These are phyloP conservation scores for Drosophila pegasa DNA, from an alignment of 2,888 invertebrate species.

Conservation along the genomic window DNA sequence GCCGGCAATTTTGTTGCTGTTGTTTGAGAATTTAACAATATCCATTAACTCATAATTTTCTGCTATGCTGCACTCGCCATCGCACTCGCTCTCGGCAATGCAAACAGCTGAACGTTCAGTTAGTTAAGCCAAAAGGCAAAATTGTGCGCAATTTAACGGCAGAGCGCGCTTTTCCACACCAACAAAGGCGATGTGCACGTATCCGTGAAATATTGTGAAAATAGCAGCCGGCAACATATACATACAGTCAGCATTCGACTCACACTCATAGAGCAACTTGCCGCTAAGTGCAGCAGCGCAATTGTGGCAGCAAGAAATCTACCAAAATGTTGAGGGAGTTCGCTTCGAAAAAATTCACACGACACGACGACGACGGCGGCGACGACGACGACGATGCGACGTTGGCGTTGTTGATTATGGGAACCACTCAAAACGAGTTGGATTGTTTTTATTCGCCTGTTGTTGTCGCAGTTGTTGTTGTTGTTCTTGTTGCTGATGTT, in stretches of 20 bases:
- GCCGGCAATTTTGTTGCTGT: constrained; percentile 7
- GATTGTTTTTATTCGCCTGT: constrained; percentile 50
- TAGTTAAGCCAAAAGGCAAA: constrained; percentile 78
- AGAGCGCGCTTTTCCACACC: constrained; percentile 71
- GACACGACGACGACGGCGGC: constrained; percentile 49
- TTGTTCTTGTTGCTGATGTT: constrained; percentile 27
- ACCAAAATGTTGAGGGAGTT: constrained; percentile 52
- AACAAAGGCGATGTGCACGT: constrained; percentile 65
- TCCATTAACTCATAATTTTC: constrained; percentile 81
- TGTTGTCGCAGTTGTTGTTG: constrained; percentile 34
- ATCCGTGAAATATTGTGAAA: constrained; percentile 82
- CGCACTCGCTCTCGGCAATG: constrained; percentile 29
- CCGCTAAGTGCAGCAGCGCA: constrained; percentile 51
- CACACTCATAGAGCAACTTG: constrained; percentile 20
- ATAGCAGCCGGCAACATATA: constrained; percentile 47
- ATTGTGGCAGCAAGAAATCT: constrained; percentile 58
- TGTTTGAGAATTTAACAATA: constrained; percentile 64
- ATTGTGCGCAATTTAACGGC: constrained; percentile 79
- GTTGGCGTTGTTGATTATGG: constrained; percentile 64
- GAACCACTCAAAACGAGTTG: constrained; percentile 76
- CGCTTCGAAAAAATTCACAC: constrained; percentile 68
- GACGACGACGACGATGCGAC: neutral
- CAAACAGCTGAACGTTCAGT: constrained; percentile 74
- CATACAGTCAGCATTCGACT: constrained; percentile 27
- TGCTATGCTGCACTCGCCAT: constrained; percentile 63